Conservation (phyloP, 2,113 vertebrate genomes). For the Osmerus eperlanus region DNA sequence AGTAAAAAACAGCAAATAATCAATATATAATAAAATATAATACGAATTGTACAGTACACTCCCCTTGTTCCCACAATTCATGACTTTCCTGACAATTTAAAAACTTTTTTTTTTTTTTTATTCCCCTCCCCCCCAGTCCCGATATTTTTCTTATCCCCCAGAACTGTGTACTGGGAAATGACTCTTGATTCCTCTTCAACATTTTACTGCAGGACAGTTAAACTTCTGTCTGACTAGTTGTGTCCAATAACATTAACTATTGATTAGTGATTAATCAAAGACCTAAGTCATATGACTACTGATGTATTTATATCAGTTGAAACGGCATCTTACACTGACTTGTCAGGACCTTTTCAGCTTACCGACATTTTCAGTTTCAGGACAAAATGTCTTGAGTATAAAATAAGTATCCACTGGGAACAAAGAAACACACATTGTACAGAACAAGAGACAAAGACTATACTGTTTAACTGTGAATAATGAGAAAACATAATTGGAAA, state of each 20-base stretch:
- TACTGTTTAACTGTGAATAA: conserved; percentile 57
- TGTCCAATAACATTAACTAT: neutral
- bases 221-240: conserved; percentile 9
- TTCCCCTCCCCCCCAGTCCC: conserved; percentile 25
- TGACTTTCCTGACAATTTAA: conserved; percentile 46
- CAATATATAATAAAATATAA: conserved; percentile 78
- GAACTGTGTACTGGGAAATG: conserved; percentile 52
- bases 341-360: conserved; percentile 9
- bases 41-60: conserved; percentile 77
- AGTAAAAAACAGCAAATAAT: conserved; percentile 67
- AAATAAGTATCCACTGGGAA: conserved; percentile 50
- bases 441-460: conserved; percentile 62
- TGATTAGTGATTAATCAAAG: conserved; percentile 2
- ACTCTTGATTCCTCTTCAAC: neutral
- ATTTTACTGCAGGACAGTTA: conserved; percentile 19
- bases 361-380: conserved; percentile 41
- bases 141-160: conserved; percentile 15
- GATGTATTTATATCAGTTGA: conserved; percentile 23
- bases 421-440: conserved; percentile 56
- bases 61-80: conserved; percentile 51
- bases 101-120: too few species aligned
- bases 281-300: neutral
- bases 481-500: conserved; percentile 48
- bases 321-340: conserved; percentile 24
- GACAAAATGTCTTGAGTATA: conserved; percentile 40